Percentiles rank a stretch among this genome's conserved stretches.
Conservation (phyloP, 1,140 invertebrate genomes). For the Cotesia vestalis region DNA sequence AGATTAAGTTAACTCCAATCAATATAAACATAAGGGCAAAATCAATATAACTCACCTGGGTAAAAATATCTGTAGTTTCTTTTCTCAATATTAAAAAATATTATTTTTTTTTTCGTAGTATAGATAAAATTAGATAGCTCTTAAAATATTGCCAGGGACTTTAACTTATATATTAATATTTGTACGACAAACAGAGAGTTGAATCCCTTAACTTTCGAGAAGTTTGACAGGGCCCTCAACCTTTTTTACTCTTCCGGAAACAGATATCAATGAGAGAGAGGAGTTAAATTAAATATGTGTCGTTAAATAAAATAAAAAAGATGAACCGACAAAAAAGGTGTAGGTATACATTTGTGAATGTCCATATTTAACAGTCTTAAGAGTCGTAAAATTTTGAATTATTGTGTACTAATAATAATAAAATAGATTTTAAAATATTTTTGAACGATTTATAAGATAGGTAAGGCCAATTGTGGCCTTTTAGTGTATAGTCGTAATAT, state of each 20-base stretch:
- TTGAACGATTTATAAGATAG: not conserved
- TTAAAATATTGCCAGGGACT: constrained; percentile 25
- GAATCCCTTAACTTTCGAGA: constrained; percentile 24
- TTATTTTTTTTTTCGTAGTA: constrained; percentile 23
- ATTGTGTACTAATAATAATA: too few relatives aligned
- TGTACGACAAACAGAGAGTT: constrained; percentile 33
- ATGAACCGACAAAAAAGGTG: too few relatives aligned
- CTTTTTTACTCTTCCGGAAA: constrained; percentile 11
- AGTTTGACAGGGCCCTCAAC: constrained; percentile 23
- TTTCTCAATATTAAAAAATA: not conserved
- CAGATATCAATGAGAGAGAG: not conserved
- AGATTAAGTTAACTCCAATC: constrained; percentile 6
- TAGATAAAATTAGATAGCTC: constrained; percentile 39
- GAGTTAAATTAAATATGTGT: not conserved
- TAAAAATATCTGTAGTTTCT: constrained; percentile 3
- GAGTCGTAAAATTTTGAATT: too few relatives aligned
- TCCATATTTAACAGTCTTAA: too few relatives aligned
- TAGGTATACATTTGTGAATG: too few relatives aligned
- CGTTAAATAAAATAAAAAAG: too few relatives aligned
- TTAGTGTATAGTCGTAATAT: not conserved
- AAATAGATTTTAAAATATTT: too few relatives aligned
- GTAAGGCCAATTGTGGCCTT: not conserved
- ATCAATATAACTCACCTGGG: constrained; percentile 28
- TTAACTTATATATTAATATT: constrained; percentile 26
- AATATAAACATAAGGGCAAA: constrained; percentile 29